A percentile compares a stretch with the other conserved stretches of the same genome.
These are phyloP conservation scores for Pogoniulus pusillus DNA, from an alignment of 2,797 vertebrate species.

Conservation along the genomic window DNA sequence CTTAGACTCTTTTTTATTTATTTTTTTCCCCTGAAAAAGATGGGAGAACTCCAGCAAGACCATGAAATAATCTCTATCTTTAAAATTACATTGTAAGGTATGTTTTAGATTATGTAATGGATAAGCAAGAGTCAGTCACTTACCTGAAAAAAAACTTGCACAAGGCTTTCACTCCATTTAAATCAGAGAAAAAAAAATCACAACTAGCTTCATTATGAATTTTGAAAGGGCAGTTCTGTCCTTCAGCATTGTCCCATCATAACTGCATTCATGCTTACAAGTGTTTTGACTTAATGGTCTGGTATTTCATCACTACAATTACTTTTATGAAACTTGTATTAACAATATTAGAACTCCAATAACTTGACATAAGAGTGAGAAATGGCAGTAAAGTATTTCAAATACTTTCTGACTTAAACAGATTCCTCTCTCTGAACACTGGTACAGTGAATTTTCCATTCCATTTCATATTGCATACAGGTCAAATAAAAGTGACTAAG, in stretches of 20 bases:
- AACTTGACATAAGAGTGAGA: not conserved
- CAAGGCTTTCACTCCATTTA: not conserved
- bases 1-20: not conserved
- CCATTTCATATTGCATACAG: not conserved
- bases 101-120: not conserved
- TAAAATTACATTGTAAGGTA: not conserved
- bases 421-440: not conserved
- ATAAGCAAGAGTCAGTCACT: not conserved
- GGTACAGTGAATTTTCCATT: not conserved
- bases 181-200: not conserved
- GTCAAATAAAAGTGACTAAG: conserved; percentile 39
- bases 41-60: not conserved
- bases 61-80: not conserved
- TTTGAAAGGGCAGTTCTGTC: not conserved
- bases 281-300: not conserved
- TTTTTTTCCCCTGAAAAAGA: not conserved
- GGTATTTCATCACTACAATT: not conserved
- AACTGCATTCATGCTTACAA: not conserved
- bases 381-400: not conserved
- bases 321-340: not conserved
- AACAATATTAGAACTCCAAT: not conserved
- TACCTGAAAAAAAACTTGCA: not conserved
- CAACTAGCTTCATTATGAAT: not conserved
- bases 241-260: not conserved
- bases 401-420: not conserved